Evolutionary conservation across 2,797 vertebrate genomes (phyloP).

Genomic region (Balearica regulorum): DNA sequence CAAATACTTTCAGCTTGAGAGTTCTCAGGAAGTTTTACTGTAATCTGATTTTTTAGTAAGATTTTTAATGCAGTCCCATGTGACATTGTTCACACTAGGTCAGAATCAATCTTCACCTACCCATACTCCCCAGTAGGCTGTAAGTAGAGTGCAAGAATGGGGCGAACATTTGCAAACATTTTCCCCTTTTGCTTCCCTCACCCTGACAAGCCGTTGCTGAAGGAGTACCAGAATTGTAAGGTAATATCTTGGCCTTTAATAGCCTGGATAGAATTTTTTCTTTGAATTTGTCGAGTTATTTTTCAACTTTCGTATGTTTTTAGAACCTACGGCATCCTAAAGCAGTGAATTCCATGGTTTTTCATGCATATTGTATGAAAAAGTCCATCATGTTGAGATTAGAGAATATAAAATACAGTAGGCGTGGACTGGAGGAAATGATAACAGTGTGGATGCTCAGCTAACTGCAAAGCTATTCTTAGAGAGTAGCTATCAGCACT

Average conservation of each 20-base stretch:
- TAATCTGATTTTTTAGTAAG: not conserved
- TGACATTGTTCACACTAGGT: not conserved
- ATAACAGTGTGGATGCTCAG: not conserved
- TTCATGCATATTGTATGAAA: not conserved
- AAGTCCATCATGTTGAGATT: not conserved
- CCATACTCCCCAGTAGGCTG: not conserved
- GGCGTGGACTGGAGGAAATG: not conserved
- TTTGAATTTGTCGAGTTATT: not conserved
- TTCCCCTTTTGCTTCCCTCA: not conserved
- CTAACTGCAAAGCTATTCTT: not conserved
- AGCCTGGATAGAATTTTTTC: not conserved
- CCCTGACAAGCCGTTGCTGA: not conserved
- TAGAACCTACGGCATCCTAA: not conserved
- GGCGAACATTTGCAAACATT: not conserved
- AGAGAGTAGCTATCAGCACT: not conserved
- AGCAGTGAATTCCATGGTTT: not conserved
- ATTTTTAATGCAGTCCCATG: not conserved
- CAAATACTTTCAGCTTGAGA: rapidly evolving
- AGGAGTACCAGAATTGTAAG: not conserved
- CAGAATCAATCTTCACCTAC: not conserved
- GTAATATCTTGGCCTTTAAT: not conserved
- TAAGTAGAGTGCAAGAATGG: not conserved
- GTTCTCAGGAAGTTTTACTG: not conserved
- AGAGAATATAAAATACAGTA: not conserved
- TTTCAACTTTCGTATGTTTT: not conserved